Percentiles rank a stretch among this genome's conserved stretches.
These are phyloP conservation scores for Brachypodius melanocephalos DNA, from an alignment of 2,113 vertebrate genomes.

Conservation along the genomic window DNA sequence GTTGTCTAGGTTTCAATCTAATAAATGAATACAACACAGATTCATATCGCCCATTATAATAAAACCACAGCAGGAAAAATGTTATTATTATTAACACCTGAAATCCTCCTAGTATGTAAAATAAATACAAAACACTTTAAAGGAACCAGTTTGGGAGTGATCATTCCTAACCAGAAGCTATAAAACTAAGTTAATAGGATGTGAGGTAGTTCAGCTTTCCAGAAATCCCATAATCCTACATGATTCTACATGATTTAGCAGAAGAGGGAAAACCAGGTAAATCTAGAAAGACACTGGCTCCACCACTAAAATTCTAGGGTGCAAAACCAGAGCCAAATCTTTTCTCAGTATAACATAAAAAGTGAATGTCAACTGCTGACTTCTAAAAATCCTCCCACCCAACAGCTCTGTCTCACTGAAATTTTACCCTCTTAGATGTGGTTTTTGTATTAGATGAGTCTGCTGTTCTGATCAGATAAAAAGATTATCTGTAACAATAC, in stretches of 20 bases:
- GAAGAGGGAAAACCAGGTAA: not conserved
- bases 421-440: not conserved
- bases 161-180: not conserved
- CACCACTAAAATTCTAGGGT: not conserved
- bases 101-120: not conserved
- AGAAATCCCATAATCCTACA: not conserved
- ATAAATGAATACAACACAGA: not conserved
- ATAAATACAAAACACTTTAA: not conserved
- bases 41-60: not conserved
- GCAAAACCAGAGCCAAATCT: not conserved
- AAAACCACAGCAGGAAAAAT: not conserved
- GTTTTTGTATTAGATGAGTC: not conserved
- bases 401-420: not conserved
- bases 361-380: not conserved
- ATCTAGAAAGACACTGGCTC: not conserved
- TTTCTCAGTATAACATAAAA: not conserved
- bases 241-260: not conserved
- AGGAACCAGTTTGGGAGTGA: not conserved
- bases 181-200: not conserved
- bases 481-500: not conserved
- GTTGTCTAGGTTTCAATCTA: not conserved
- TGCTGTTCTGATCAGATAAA: not conserved
- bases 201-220: not conserved
- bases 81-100: not conserved
- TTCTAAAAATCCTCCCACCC: not conserved